Evolutionary conservation across 2,888 invertebrate species (phyloP), one percentile per base, ranked within the genome.

Genomic region (Oeneis ivallda): DNA sequence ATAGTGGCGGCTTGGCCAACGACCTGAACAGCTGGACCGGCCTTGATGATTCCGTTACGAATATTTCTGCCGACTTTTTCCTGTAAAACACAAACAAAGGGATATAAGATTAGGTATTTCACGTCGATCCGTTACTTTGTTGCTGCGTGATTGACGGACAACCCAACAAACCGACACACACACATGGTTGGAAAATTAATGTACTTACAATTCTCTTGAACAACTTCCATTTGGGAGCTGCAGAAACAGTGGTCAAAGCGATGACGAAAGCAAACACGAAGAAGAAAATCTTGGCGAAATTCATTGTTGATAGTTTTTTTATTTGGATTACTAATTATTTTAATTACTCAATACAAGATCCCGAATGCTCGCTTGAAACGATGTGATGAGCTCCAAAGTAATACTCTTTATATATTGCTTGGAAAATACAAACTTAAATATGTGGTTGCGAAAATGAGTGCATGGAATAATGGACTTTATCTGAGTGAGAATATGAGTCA

Each of bases 151-250:
- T n/a, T n/a, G n/a, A n/a, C n/a, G n/a, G n/a, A n/a, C n/a, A n/a
- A n/a, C n/a, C n/a, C n/a, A n/a, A n/a, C n/a, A n/a, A n/a, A n/a
- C n/a, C n/a, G n/a, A n/a, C n/a, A n/a, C n/a, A n/a, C n/a, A n/a
- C n/a, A n/a, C n/a, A n/a, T n/a, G n/a, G n/a, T n/a, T n/a, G n/a
- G n/a, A n/a, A n/a, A n/a, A n/a, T n/a, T n/a, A n/a, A n/a, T n/a
- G n/a, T 52, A 81, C 83, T 83, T 75, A 85, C 84, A 66, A 84
- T 70, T 77, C 79, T 83, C n/a, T n/a, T n/a, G n/a, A n/a, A n/a
- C n/a, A n/a, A n/a, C n/a, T n/a, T n/a, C n/a, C n/a, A n/a, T n/a
- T 67, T 83, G 71, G 68, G 0, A 80, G n/a, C n/a, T n/a, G n/a
- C n/a, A n/a, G n/a, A n/a, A n/a, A n/a, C 79, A 0, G 76, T 64